A percentile compares a stretch with the other conserved stretches of the same genome.
These are phyloP conservation scores for Epiblema foenella DNA, from an alignment of 2,888 invertebrate species.

Conservation along the genomic window DNA sequence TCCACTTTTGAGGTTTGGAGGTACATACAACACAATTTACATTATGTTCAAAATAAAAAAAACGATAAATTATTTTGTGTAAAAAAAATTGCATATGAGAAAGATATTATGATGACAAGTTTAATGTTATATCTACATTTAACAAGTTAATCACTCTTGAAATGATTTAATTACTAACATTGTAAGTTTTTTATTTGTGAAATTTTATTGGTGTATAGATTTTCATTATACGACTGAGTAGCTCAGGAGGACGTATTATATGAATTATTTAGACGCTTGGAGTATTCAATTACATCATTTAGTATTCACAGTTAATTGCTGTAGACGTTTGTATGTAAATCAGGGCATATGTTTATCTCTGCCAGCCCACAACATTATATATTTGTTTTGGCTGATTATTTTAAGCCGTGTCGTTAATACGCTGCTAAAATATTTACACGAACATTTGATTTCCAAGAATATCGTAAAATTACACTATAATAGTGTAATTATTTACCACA, in stretches of 20 bases:
- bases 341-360: conserved; percentile 32
- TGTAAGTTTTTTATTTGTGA: background rate
- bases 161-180: background rate
- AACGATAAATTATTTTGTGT: background rate
- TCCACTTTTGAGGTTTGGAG: conserved; percentile 25
- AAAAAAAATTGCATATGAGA: background rate
- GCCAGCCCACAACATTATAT: conserved; percentile 6
- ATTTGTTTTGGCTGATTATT: conserved; percentile 6
- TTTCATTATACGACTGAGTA: conserved; percentile 15
- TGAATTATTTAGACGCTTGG: conserved; percentile 37
- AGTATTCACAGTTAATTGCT: conserved; percentile 43
- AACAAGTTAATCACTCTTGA: background rate
- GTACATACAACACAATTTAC: background rate
- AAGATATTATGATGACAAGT: background rate
- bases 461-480: background rate
- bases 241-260: conserved; percentile 22
- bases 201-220: conserved; percentile 25
- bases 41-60: background rate
- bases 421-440: conserved; percentile 4
- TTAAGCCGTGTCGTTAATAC: background rate
- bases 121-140: background rate
- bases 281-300: conserved; percentile 34
- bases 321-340: conserved; percentile 39
- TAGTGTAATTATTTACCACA: background rate
- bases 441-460: background rate